Base-by-base conservation (phyloP, 2,113 vertebrate genomes). In the Megaceryle maxima region DNA sequence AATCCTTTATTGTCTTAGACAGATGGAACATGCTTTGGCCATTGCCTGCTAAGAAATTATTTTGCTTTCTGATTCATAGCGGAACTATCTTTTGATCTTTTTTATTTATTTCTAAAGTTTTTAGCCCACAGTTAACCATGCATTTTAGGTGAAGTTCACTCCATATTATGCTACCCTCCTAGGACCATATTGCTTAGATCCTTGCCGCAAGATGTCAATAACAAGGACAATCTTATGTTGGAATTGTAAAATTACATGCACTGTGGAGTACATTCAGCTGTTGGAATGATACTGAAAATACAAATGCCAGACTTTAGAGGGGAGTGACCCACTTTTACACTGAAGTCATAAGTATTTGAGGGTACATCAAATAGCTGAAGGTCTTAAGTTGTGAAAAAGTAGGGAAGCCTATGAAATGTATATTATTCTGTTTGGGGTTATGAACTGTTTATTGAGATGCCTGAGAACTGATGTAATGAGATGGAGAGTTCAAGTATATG, bases 1-100 rank as follows among this genome's bases (percentile, higher is more conserved):
- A 94, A 96, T 88, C 90, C 93, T 95, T 5, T 96, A 82, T 87
- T 2, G 41, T 97, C 91, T 80, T 31, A 81, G 82, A 84, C 87
- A 96, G 94, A 93, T 60, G 79, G 95, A 95, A 72, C 77, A 74
- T 90, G 19, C 89, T 92, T 94, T 70, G 67, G 79, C 83, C 68
- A 43, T 50, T 94, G 67, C 82, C 94, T 92, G 28, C 89, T 82
- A 62, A 83, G 50, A 74, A 63, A 84, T 90, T 88, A n/a, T 92
- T 92, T 94, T 85, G 24, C 31, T 89, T 95, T 97, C 64, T 91
- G 88, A 91, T 55, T 97, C 62, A 80, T 50, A 68, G 75, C 29
- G 16, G 62, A 96, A 48, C 29, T 83, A 28, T 76, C 37, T 92
- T 85, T 85, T 78, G 13, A 66, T 80, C 68, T 46, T 66, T 69